These are phyloP conservation scores for Nomada flava DNA, from an alignment of 2,888 invertebrate genomes.

Conservation along the genomic window DNA sequence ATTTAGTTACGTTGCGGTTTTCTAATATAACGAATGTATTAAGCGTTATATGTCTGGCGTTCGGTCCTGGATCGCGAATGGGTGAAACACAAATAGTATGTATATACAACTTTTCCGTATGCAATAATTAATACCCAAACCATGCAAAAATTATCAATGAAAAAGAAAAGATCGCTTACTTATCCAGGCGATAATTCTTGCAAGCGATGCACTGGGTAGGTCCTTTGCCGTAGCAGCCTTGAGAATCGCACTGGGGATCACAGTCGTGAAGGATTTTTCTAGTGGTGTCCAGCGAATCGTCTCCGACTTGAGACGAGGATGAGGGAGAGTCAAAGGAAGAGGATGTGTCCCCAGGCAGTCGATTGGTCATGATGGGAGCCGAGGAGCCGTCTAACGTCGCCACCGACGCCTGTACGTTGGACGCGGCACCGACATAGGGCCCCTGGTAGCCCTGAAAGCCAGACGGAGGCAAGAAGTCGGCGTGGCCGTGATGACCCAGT, in stretches of 20 bases:
- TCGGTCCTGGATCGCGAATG: no score
- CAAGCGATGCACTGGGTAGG: conserved; percentile 94
- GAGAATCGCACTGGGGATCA: conserved; percentile 93
- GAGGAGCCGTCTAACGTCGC: conserved; percentile 89
- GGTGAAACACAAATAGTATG: no score
- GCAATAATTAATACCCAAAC: not conserved
- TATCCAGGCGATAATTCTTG: conserved; percentile 92
- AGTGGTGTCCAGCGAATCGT: conserved; percentile 78
- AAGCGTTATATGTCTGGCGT: no score
- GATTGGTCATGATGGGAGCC: conserved; percentile 78
- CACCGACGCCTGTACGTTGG: conserved; percentile 91
- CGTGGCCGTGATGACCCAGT: conserved; percentile 86
- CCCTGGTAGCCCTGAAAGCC: conserved; percentile 92
- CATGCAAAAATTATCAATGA: not conserved
- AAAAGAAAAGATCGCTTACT: conserved; percentile 85
- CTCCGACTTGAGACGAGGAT: conserved; percentile 75
- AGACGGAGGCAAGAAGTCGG: conserved; percentile 88
- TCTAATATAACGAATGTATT: not conserved
- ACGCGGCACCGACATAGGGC: conserved; percentile 91
- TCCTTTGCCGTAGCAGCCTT: conserved; percentile 94
- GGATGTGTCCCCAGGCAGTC: conserved; percentile 77
- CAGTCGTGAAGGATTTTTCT: conserved; percentile 87
- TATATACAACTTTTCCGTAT: not conserved
- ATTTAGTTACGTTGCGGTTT: not conserved
- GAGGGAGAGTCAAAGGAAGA: conserved; percentile 69